Conservation (phyloP, 2,113 vertebrate genomes). For the Rynchops niger region DNA sequence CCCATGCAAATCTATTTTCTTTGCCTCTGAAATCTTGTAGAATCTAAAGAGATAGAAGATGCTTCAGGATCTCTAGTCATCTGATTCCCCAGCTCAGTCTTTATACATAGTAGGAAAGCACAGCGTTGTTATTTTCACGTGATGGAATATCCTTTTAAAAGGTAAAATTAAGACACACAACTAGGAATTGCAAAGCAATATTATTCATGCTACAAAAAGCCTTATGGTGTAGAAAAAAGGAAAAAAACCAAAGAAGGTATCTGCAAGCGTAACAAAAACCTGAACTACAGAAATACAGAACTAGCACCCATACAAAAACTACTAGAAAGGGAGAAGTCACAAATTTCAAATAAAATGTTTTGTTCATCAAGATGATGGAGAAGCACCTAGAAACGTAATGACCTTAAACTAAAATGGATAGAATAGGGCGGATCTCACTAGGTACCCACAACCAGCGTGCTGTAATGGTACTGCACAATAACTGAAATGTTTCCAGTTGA, state of each 20-base stretch:
- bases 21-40: neutral
- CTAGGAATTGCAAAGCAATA: neutral
- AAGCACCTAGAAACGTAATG: neutral
- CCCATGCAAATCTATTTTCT: neutral
- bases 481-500: neutral
- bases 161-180: neutral
- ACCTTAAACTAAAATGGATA: neutral
- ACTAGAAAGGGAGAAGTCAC: neutral
- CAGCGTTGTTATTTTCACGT: neutral
- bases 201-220: neutral
- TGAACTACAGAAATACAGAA: neutral
- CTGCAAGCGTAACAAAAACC: neutral
- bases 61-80: neutral
- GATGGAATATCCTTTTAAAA: neutral
- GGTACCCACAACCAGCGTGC: neutral
- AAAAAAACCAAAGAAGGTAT: neutral
- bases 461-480: neutral
- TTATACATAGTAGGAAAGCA: neutral
- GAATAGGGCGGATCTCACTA: neutral
- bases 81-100: neutral
- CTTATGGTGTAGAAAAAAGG: neutral
- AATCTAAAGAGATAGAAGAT: neutral
- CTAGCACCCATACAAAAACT: neutral
- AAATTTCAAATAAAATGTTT: neutral
- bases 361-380: neutral